Conservation (phyloP, 1,140 invertebrate species). For the Globodera rostochiensis region DNA sequence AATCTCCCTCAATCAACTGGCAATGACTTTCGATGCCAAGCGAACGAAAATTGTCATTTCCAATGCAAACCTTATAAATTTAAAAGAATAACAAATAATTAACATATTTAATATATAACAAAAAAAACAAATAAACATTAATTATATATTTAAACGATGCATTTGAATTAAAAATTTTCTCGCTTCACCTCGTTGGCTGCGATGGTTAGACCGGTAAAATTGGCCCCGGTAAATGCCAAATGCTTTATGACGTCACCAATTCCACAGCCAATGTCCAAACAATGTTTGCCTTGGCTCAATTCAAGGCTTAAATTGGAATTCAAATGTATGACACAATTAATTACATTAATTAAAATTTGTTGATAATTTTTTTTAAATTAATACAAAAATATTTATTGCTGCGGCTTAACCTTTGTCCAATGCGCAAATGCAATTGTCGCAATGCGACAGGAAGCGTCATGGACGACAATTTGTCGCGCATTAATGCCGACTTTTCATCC, state of each 20-base stretch:
- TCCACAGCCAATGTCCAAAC: constrained; percentile 63
- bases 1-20: constrained; percentile 69
- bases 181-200: constrained; percentile 61
- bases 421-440: constrained; percentile 42
- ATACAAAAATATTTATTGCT: background rate
- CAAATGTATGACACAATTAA: constrained; percentile 9
- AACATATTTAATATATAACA: constrained; percentile 10
- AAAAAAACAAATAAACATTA: constrained; percentile 24
- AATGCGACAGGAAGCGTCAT: constrained; percentile 4
- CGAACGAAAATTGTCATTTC: constrained; percentile 52
- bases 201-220: constrained; percentile 61
- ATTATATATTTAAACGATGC: background rate
- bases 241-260: constrained; percentile 62
- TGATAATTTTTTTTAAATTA: background rate
- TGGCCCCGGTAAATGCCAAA: constrained; percentile 52
- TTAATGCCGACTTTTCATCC: background rate
- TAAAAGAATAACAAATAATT: constrained; percentile 1
- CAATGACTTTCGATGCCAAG: constrained; percentile 48
- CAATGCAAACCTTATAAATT: constrained; percentile 51
- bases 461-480: background rate
- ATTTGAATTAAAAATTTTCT: constrained; percentile 6
- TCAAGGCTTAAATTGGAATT: constrained; percentile 39
- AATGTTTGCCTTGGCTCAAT: constrained; percentile 42
- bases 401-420: constrained; percentile 44
- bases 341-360: constrained; percentile 2